A percentile compares a stretch with the other conserved stretches of the same genome.
Conservation (phyloP, 92 coral and sea anemone species). For the Porites evermanni region DNA sequence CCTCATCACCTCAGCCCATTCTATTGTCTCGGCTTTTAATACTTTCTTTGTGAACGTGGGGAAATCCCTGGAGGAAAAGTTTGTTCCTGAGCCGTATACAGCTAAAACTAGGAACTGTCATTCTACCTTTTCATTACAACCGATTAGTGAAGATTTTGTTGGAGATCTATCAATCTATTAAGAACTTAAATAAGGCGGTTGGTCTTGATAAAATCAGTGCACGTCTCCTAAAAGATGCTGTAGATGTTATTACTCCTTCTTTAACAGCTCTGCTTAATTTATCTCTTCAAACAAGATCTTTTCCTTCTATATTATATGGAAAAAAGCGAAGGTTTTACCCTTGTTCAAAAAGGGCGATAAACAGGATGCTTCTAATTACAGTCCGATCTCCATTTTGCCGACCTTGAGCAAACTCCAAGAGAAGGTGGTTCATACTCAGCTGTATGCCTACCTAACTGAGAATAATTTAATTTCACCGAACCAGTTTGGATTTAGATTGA, state of each 20-base stretch:
- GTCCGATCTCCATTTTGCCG: too few species aligned
- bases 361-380: constrained; percentile 18
- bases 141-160: constrained; percentile 19
- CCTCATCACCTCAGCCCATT: not conserved
- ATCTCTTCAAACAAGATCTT: constrained; percentile 33
- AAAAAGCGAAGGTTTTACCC: constrained; percentile 12
- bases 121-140: constrained; percentile 18
- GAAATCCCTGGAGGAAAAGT: not conserved
- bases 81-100: constrained; percentile 2
- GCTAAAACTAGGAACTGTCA: not conserved
- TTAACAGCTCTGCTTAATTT: constrained; percentile 12
- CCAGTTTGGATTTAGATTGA: constrained; percentile 57
- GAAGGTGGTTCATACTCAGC: constrained; percentile 18
- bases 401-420: constrained; percentile 18
- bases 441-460: constrained; percentile 23
- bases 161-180: constrained; percentile 40
- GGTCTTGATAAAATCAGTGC: too few species aligned
- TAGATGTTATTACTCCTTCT: too few species aligned
- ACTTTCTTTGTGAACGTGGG: constrained; percentile 13
- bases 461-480: constrained; percentile 29
- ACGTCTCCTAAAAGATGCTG: too few species aligned
- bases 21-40: constrained; percentile 3
- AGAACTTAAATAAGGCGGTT: constrained; percentile 40
- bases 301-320: constrained; percentile 35
- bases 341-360: constrained; percentile 39